A percentile compares a stretch with the other conserved stretches of the same genome.
These are phyloP conservation scores for Thecocarcelia acutangulata DNA, from an alignment of 2,888 invertebrate genomes.

Conservation along the genomic window DNA sequence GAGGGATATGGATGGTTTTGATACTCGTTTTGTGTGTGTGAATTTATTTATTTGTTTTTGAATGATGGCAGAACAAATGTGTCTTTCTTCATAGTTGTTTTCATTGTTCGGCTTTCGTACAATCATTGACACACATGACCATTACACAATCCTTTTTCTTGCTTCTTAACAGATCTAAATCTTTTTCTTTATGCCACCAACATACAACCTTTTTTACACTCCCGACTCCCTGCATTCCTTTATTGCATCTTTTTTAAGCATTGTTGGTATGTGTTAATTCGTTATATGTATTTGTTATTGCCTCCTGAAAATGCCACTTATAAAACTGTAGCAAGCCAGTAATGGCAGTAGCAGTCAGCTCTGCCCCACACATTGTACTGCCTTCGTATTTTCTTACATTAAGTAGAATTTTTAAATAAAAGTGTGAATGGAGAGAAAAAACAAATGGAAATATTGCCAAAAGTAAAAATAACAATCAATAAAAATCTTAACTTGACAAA, in stretches of 20 bases:
- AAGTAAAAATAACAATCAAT: constrained; percentile 66
- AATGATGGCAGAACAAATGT: constrained; percentile 27
- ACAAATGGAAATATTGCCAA: constrained; percentile 40
- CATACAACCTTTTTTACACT: background rate
- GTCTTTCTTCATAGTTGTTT: constrained; percentile 19
- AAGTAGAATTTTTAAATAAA: constrained; percentile 16
- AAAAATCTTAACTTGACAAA: constrained; percentile 63
- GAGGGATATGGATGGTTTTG: constrained; percentile 9
- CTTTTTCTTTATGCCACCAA: constrained; percentile 6
- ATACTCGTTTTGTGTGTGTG: background rate
- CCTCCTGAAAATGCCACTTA: too few species aligned
- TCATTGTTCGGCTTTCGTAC: constrained; percentile 19
- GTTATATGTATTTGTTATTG: too few species aligned
- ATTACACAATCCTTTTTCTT: constrained; percentile 18
- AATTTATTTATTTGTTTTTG: constrained; percentile 30
- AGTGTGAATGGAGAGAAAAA: constrained; percentile 30
- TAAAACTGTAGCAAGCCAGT: too few species aligned
- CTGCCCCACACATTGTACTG: background rate
- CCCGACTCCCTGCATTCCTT: constrained; percentile 5
- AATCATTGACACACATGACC: background rate
- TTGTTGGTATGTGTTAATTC: constrained; percentile 8
- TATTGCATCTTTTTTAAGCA: background rate
- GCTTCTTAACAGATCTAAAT: constrained; percentile 26
- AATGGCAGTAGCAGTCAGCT: background rate
- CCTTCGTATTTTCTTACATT: background rate